phyloP scores from a whole-genome alignment of 2,113 vertebrate genomes.

The Embiotoca jacksoni region DNA sequence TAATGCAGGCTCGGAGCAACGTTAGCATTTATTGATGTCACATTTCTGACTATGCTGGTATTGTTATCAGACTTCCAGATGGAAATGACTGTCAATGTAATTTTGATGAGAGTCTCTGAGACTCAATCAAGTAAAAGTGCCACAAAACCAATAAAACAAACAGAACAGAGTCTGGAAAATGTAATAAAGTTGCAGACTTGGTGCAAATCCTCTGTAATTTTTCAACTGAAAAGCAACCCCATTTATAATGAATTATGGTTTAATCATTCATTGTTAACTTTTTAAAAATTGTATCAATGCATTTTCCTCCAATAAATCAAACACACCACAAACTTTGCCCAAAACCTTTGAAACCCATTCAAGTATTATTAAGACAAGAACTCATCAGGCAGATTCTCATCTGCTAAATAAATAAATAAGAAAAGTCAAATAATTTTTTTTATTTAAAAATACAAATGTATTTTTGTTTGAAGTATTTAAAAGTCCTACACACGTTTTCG shows the following conservation, averaged over 20 bases:
- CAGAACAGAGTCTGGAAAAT: neutral
- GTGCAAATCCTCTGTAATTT: neutral
- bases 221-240: neutral
- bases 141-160: neutral
- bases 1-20: no score
- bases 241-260: neutral
- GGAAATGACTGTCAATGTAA: neutral
- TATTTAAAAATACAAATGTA: no score
- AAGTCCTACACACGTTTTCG: neutral
- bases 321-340: no score
- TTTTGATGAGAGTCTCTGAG: neutral
- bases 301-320: neutral
- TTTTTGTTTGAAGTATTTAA: neutral
- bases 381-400: no score
- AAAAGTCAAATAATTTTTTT: no score
- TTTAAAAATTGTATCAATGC: neutral
- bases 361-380: no score
- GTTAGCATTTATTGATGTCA: no score
- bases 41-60: neutral
- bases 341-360: neutral
- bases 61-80: neutral
- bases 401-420: neutral
- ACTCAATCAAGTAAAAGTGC: neutral
- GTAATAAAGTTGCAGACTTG: neutral
- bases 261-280: neutral